A percentile compares a stretch with the other conserved stretches of the same genome.
These are phyloP conservation scores for Psittacula cyanocephala DNA, from an alignment of 2,113 vertebrate genomes.

Conservation along the genomic window DNA sequence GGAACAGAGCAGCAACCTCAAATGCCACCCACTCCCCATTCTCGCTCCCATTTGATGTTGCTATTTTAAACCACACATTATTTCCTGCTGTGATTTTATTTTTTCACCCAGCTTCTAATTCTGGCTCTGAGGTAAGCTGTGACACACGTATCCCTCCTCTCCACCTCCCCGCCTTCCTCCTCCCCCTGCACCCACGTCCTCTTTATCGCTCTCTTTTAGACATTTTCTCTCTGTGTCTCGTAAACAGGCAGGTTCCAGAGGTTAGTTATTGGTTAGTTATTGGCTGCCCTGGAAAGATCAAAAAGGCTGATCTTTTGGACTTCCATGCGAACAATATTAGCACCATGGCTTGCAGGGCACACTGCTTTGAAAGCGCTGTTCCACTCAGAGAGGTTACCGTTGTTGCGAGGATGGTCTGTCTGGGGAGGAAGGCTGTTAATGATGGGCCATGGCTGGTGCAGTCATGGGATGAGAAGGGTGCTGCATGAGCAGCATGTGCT, in stretches of 20 bases:
- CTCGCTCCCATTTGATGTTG: constrained; percentile 71
- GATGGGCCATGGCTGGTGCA: fast-evolving
- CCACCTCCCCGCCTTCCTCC: constrained; percentile 33
- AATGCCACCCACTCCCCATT: constrained; percentile 75
- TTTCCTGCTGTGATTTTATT: constrained; percentile 83
- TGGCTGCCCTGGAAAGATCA: not conserved
- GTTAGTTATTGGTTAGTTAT: constrained; percentile 4
- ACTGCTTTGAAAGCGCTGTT: not conserved
- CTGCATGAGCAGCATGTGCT: fast-evolving
- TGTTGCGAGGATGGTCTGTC: not conserved
- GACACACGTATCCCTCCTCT: constrained; percentile 75
- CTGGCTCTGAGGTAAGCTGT: constrained; percentile 82
- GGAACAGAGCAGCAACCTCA: constrained; percentile 73
- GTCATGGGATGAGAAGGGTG: not conserved
- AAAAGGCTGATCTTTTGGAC: not conserved
- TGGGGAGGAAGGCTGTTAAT: not conserved
- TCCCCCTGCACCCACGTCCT: constrained; percentile 51
- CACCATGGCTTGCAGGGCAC: not conserved
- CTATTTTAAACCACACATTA: constrained; percentile 82
- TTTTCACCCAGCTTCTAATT: constrained; percentile 79
- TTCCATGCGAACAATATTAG: not conserved
- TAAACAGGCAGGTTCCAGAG: not conserved
- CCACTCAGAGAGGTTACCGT: fast-evolving
- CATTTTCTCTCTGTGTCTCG: not conserved
- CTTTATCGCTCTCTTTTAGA: constrained; percentile 7